A percentile compares a stretch with the other conserved stretches of the same genome.
Conservation (phyloP, 2,888 invertebrate species). For the Anthophora plumipes region DNA sequence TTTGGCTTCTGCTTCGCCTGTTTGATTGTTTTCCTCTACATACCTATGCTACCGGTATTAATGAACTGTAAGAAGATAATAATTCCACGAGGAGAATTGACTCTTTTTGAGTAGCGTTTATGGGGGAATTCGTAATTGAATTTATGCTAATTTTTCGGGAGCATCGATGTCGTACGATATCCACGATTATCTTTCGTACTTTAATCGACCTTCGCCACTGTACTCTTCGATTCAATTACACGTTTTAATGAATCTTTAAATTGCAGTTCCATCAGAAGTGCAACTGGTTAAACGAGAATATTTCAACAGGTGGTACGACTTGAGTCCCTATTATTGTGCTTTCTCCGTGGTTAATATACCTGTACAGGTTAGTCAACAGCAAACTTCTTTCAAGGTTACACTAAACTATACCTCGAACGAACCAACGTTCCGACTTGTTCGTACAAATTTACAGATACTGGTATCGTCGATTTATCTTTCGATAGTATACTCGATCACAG, state of each 20-base stretch:
- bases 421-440: background rate
- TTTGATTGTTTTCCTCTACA: conserved; percentile 91
- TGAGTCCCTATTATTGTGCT: conserved; percentile 92
- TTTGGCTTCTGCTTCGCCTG: conserved; percentile 94
- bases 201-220: background rate
- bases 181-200: conserved; percentile 16
- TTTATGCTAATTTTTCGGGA: background rate
- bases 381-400: conserved; percentile 30
- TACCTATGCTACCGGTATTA: conserved; percentile 93
- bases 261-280: conserved; percentile 92
- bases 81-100: conserved; percentile 7
- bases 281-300: conserved; percentile 92
- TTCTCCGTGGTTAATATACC: conserved; percentile 90
- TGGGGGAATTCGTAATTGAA: too few relatives aligned
- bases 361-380: conserved; percentile 86
- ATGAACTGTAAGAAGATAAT: conserved; percentile 89
- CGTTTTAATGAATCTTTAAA: background rate
- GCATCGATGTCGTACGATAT: background rate
- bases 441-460: conserved; percentile 82
- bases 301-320: conserved; percentile 93
- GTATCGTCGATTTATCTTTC: conserved; percentile 89
- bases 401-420: background rate
- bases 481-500: conserved; percentile 90
- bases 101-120: background rate
- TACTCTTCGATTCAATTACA: too few relatives aligned